Evolutionary conservation across 2,797 vertebrate genomes (phyloP), one percentile per base, ranked within the genome.

Genomic region (Mycteria americana): DNA sequence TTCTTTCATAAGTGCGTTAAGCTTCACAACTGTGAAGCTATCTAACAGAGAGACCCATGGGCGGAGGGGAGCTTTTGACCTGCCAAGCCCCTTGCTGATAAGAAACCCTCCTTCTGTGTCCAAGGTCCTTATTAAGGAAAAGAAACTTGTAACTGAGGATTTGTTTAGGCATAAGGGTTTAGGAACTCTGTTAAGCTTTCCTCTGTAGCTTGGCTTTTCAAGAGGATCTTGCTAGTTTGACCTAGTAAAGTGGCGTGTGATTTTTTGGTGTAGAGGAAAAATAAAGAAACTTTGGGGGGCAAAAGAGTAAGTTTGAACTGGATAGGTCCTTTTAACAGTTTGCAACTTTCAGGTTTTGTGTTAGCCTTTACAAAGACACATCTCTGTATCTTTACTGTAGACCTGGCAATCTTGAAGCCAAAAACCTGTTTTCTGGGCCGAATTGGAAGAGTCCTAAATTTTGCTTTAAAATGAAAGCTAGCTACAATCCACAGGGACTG

Each of bases 1-100:
- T 75, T 81, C 39, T 72, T 88, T 59, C 4, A 0, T 11, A 75
- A 70, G 19, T n/a, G 11, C 0, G 0, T 41, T 68, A 18, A 3
- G 5, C 25, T 39, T 39, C 37, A 39, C 37, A 39, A 39, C 37
- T 39, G 37, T 39, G 37, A 39, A 39, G 37, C 10, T 39, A 39
- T 39, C 37, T 39, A 39, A 39, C 11, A 39, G 37, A 37, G 30
- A 85, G 18, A 72, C n/a, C 12, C 7, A 3, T 14, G 41, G 7
- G 3, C 62, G 7, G 19, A 39, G 11, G 31, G 2, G 25, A 68
- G 5, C 50, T 85, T 95, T 76, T 46, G 27, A 30, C 62, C 33
- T 90, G 33, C 35, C 13, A 83, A 62, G 19, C 25, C 11, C 56
- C 12, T 87, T 60, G 28, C 19, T 78, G 41, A 3, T 53, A 56